phyloP scores from a whole-genome alignment of 2,797 vertebrate species.

The Numenius phaeopus region DNA sequence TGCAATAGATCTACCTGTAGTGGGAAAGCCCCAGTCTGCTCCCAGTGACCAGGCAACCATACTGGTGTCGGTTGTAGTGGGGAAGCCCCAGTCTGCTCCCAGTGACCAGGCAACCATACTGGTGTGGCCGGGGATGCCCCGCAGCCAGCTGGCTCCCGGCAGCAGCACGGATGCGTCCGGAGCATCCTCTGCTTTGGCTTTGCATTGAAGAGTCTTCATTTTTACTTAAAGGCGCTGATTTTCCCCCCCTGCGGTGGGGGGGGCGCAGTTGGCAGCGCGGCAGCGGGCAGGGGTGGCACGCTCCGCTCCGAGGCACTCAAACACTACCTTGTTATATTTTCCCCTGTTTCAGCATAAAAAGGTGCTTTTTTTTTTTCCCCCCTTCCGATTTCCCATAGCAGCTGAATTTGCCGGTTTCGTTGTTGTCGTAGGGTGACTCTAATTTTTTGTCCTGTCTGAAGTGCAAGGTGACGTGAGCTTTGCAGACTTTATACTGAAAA shows the following conservation, averaged over 20 bases:
- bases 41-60: too few species aligned
- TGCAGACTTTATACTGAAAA: background rate
- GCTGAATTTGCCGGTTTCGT: background rate
- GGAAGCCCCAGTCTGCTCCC: background rate
- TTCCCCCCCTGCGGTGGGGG: background rate
- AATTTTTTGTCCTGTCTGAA: background rate
- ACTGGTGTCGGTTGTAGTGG: too few species aligned
- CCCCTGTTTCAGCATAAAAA: constrained; percentile 17
- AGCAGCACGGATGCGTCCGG: background rate
- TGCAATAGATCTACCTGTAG: background rate
- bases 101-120: background rate
- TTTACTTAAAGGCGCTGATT: background rate
- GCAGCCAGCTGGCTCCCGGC: background rate
- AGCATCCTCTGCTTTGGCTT: background rate
- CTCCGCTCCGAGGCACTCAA: constrained; percentile 6
- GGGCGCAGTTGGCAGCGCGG: background rate
- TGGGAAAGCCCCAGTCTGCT: background rate
- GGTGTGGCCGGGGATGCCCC: background rate
- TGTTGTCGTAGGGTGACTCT: background rate
- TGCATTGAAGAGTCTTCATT: background rate
- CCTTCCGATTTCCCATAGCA: background rate
- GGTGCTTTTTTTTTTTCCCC: background rate
- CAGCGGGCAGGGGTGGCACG: background rate
- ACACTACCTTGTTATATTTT: constrained; percentile 51
- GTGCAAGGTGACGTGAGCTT: background rate